A percentile compares a stretch with the other conserved stretches of the same genome.
These are phyloP conservation scores for Pycnomerus fuliginosus DNA, from an alignment of 2,888 invertebrate species.

Conservation along the genomic window DNA sequence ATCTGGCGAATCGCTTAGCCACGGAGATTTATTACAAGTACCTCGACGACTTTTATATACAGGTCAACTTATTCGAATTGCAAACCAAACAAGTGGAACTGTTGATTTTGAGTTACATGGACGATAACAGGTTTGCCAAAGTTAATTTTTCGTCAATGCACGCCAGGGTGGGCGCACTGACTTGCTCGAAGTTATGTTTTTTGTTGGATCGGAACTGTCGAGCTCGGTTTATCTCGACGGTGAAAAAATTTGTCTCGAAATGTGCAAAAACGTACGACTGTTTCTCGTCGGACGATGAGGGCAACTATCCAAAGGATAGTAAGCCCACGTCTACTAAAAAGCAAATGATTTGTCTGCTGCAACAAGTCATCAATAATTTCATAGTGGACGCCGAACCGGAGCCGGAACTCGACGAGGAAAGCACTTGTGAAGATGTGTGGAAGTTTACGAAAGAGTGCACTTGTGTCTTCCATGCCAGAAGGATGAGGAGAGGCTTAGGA, in stretches of 20 bases:
- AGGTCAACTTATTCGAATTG: constrained; percentile 59
- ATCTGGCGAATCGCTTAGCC: constrained; percentile 70
- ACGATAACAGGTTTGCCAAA: constrained; percentile 62
- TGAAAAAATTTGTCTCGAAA: constrained; percentile 2
- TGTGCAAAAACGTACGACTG: constrained; percentile 46
- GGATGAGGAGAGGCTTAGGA: constrained; percentile 57
- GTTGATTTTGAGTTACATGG: constrained; percentile 67
- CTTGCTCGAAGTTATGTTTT: constrained; percentile 60
- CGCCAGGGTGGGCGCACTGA: constrained; percentile 63
- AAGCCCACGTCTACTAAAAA: constrained; percentile 52
- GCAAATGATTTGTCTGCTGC: constrained; percentile 54
- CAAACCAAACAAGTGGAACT: constrained; percentile 70
- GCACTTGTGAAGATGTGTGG: constrained; percentile 62
- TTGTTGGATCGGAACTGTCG: constrained; percentile 53
- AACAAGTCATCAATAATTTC: constrained; percentile 47
- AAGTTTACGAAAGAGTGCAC: constrained; percentile 58
- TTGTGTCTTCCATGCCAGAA: constrained; percentile 64
- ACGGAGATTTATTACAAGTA: constrained; percentile 54
- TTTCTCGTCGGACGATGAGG: constrained; percentile 61
- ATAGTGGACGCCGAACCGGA: constrained; percentile 44
- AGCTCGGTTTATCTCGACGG: constrained; percentile 18
- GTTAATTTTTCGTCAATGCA: constrained; percentile 67
- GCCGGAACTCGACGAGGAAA: constrained; percentile 59
- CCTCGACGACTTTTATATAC: constrained; percentile 49
- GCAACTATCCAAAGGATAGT: constrained; percentile 38